Evolutionary conservation across 1,140 invertebrate genomes (phyloP).

Genomic region (Theocolax elegans): DNA sequence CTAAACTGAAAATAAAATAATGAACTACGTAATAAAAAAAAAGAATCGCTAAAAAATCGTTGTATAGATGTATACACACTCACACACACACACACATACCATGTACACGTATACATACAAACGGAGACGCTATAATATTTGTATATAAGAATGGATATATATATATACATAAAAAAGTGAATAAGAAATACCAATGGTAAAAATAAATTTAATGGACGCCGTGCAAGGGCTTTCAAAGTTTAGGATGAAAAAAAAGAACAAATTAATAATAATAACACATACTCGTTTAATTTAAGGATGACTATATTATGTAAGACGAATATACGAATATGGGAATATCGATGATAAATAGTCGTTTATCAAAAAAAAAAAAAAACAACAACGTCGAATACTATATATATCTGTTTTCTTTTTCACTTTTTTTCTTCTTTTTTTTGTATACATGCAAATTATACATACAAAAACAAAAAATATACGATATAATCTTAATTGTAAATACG

Average conservation of each 20-base stretch:
- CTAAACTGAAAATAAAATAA: conserved; percentile 36
- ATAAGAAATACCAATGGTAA: conserved; percentile 40
- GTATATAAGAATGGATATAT: conserved; percentile 52
- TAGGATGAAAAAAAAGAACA: conserved; percentile 10
- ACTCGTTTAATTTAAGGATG: too few relatives aligned
- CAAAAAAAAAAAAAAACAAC: conserved; percentile 2
- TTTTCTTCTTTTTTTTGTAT: conserved; percentile 28
- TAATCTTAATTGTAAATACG: conserved; percentile 36
- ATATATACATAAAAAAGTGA: conserved; percentile 32
- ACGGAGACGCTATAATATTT: conserved; percentile 52
- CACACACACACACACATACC: too few relatives aligned
- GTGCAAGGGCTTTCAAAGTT: conserved; percentile 47
- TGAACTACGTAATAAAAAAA: conserved; percentile 34
- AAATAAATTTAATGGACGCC: conserved; percentile 44
- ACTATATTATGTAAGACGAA: too few relatives aligned
- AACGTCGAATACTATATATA: background rate
- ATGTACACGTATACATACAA: too few relatives aligned
- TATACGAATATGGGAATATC: conserved; percentile 3
- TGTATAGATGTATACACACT: conserved; percentile 53
- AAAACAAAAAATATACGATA: conserved; percentile 11
- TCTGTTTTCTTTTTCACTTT: conserved; percentile 10
- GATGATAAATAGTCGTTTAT: background rate
- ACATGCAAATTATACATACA: conserved; percentile 27
- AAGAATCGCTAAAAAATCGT: conserved; percentile 43
- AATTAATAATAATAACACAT: too few relatives aligned